These are phyloP conservation scores for Adrianichthys oophorus DNA, from an alignment of 2,797 vertebrate genomes.

Conservation along the genomic window DNA sequence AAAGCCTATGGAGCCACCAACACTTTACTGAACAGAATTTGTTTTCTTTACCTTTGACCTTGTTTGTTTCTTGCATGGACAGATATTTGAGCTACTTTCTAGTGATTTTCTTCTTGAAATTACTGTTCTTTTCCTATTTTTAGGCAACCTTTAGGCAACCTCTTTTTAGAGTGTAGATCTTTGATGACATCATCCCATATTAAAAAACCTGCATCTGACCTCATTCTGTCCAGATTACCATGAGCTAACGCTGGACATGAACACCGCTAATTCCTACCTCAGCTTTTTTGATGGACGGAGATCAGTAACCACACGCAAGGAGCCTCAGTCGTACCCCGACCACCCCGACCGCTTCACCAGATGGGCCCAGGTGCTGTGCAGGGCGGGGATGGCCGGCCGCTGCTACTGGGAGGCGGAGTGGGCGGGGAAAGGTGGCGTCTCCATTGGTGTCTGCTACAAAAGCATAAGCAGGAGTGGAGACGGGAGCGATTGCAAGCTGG, in stretches of 20 bases:
- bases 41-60: no score
- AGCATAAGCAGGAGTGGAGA: constrained; percentile 60
- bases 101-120: no score
- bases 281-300: constrained; percentile 50
- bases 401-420: constrained; percentile 82
- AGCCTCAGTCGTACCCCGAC: constrained; percentile 59
- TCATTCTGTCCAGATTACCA: constrained; percentile 53
- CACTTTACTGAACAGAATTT: no score
- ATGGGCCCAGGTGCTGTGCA: constrained; percentile 79
- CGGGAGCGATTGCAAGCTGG: constrained; percentile 71
- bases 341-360: constrained; percentile 71
- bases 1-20: no score
- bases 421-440: constrained; percentile 64
- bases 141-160: no score
- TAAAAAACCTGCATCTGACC: no score
- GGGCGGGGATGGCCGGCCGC: constrained; percentile 64
- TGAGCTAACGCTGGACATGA: constrained; percentile 64
- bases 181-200: no score
- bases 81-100: no score
- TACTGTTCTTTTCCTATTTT: no score
- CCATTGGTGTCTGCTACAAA: constrained; percentile 73
- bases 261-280: constrained; percentile 73
- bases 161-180: no score
- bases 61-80: no score
- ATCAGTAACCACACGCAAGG: constrained; percentile 44